phyloP scores from a whole-genome alignment of 2,888 invertebrate species.

The Drosophila suboccidentalis region DNA sequence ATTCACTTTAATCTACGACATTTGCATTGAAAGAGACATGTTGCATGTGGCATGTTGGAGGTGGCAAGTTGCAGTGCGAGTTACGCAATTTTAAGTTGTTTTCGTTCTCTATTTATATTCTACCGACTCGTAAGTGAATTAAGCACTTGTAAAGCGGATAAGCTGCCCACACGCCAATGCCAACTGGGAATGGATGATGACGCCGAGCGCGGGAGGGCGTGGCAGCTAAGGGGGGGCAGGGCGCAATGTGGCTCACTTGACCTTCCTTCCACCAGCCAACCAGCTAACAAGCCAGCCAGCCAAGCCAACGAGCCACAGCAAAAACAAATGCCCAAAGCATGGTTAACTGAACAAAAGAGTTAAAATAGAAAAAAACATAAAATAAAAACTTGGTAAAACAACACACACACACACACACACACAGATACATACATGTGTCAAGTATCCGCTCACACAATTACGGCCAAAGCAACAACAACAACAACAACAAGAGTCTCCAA shows the following conservation, averaged over 20 bases:
- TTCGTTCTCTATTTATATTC: constrained; percentile 43
- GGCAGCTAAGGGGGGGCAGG: constrained; percentile 34
- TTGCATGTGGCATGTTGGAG: constrained; percentile 1
- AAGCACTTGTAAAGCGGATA: constrained; percentile 76
- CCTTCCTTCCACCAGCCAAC: constrained; percentile 52
- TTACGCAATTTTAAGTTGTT: constrained; percentile 59
- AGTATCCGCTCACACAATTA: constrained; percentile 39
- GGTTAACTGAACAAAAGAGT: constrained; percentile 45
- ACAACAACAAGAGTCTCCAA: constrained; percentile 52
- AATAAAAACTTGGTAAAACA: constrained; percentile 21
- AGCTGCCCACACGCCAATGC: constrained; percentile 63
- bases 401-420: constrained; percentile 25
- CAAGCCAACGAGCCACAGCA: constrained; percentile 28
- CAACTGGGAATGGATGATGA: constrained; percentile 40
- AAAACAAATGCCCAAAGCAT: constrained; percentile 35
- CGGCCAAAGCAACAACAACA: constrained; percentile 14
- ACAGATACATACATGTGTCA: constrained; percentile 11
- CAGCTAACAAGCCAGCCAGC: constrained; percentile 1
- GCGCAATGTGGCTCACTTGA: constrained; percentile 59
- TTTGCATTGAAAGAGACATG: constrained; percentile 42
- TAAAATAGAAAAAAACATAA: constrained; percentile 3
- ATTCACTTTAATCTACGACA: constrained; percentile 8
- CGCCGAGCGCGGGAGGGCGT: constrained; percentile 24
- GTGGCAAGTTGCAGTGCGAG: constrained; percentile 38
- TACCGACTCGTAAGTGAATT: constrained; percentile 58